Percentiles rank a stretch among this genome's conserved stretches.
phyloP scores from a whole-genome alignment of 1,140 invertebrate genomes.

The Centruroides sculpturatus region DNA sequence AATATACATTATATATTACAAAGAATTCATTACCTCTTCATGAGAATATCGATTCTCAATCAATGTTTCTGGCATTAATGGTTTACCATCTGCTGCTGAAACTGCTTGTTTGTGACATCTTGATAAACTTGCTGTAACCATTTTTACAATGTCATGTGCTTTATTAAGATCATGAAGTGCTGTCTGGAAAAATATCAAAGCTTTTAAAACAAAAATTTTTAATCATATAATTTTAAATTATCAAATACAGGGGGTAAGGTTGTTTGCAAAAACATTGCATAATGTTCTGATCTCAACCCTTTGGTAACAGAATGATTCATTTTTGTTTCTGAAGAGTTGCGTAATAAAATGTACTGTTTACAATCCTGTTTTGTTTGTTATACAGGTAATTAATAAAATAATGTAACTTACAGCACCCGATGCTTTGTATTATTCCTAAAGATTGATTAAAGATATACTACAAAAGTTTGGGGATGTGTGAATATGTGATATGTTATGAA shows the following conservation, averaged over 20 bases:
- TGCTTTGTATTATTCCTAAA: too few relatives aligned
- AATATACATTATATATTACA: background rate
- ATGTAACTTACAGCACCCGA: too few relatives aligned
- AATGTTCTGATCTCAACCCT: too few relatives aligned
- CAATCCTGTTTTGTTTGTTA: too few relatives aligned
- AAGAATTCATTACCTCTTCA: slow-evolving; percentile 27
- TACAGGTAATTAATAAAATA: too few relatives aligned
- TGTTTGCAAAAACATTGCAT: too few relatives aligned
- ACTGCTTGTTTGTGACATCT: slow-evolving; percentile 34
- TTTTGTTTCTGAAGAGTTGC: too few relatives aligned
- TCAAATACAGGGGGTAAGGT: background rate
- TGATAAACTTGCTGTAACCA: slow-evolving; percentile 33
- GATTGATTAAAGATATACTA: too few relatives aligned
- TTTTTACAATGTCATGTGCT: slow-evolving; percentile 34
- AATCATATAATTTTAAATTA: background rate
- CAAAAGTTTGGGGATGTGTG: too few relatives aligned
- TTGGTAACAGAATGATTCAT: too few relatives aligned
- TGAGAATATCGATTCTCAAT: slow-evolving; percentile 36
- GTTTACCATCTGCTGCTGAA: slow-evolving; percentile 20
- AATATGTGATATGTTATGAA: too few relatives aligned
- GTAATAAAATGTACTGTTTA: too few relatives aligned
- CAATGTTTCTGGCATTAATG: slow-evolving; percentile 26
- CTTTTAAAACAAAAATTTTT: background rate
- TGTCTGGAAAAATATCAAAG: slow-evolving; percentile 23
- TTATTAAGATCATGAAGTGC: slow-evolving; percentile 35